These are phyloP conservation scores for Hirtodrosophila trivittata DNA, from an alignment of 2,888 invertebrate species.

Conservation along the genomic window DNA sequence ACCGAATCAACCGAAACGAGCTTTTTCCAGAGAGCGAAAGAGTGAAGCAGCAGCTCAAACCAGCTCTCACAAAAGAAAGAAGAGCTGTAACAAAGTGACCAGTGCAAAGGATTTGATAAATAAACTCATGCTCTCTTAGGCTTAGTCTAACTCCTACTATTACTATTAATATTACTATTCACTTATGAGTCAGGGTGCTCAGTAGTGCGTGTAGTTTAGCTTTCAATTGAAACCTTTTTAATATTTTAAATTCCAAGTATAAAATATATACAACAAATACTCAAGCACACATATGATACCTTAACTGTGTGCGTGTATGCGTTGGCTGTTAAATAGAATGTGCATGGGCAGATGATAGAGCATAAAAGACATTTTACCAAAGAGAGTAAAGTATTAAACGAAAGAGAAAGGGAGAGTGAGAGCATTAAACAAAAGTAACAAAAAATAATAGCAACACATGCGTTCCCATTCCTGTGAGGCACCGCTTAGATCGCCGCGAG, in stretches of 20 bases:
- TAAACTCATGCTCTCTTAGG: too few relatives aligned
- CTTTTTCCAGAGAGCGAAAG: background rate
- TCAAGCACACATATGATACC: background rate
- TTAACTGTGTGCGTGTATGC: slow-evolving; percentile 1
- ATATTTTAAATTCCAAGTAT: slow-evolving; percentile 9
- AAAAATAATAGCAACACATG: slow-evolving; percentile 41
- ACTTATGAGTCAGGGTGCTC: too few relatives aligned
- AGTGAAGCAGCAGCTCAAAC: background rate
- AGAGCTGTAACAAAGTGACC: too few relatives aligned
- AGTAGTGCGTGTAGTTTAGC: too few relatives aligned
- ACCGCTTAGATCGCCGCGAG: slow-evolving; percentile 63
- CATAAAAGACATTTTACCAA: too few relatives aligned
- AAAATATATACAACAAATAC: slow-evolving; percentile 3
- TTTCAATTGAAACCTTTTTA: slow-evolving; percentile 9
- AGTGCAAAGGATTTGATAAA: too few relatives aligned
- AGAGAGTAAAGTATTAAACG: background rate
- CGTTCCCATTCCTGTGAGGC: slow-evolving; percentile 39
- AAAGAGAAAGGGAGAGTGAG: background rate
- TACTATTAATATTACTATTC: too few relatives aligned
- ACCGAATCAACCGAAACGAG: slow-evolving; percentile 46
- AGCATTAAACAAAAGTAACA: background rate
- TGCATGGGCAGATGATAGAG: too few relatives aligned
- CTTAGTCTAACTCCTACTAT: too few relatives aligned
- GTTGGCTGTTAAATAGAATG: slow-evolving; percentile 6
- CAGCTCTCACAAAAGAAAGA: background rate